A percentile compares a stretch with the other conserved stretches of the same genome.
These are phyloP conservation scores for Numenius arquata DNA, from an alignment of 2,113 vertebrate genomes.

Conservation along the genomic window DNA sequence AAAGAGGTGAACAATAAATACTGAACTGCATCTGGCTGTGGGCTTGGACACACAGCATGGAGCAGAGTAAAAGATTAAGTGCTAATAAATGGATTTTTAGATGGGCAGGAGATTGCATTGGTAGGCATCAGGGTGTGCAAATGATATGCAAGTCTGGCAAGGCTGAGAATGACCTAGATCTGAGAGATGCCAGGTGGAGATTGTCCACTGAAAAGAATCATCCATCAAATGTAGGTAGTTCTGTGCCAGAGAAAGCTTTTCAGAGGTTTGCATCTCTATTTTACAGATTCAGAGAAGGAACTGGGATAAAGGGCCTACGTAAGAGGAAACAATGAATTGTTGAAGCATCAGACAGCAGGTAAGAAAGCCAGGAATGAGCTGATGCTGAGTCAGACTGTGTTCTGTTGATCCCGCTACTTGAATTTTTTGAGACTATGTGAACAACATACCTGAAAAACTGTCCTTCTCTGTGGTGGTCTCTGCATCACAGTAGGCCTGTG, in stretches of 20 bases:
- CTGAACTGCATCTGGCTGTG: neutral
- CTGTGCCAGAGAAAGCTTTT: neutral
- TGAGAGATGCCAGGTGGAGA: neutral
- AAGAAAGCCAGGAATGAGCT: neutral
- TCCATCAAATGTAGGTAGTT: neutral
- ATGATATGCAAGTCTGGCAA: neutral
- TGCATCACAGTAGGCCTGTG: fast-evolving
- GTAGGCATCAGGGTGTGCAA: neutral
- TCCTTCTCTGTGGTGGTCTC: neutral
- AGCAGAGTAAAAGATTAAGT: neutral
- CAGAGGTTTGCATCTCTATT: conserved; percentile 24
- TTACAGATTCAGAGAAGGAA: conserved; percentile 31
- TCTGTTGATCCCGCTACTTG: neutral
- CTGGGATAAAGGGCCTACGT: neutral
- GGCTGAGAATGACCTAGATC: neutral
- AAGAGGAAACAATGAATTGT: neutral
- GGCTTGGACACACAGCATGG: neutral
- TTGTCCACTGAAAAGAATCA: neutral
- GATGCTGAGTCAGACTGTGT: neutral
- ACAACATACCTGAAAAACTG: neutral
- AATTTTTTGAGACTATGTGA: neutral
- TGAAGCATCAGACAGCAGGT: conserved; percentile 31
- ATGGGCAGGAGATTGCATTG: neutral
- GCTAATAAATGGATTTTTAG: neutral
- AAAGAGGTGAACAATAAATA: neutral